Conservation (phyloP, 2,888 invertebrate species). For the Himalopsyche kuldschensis region DNA sequence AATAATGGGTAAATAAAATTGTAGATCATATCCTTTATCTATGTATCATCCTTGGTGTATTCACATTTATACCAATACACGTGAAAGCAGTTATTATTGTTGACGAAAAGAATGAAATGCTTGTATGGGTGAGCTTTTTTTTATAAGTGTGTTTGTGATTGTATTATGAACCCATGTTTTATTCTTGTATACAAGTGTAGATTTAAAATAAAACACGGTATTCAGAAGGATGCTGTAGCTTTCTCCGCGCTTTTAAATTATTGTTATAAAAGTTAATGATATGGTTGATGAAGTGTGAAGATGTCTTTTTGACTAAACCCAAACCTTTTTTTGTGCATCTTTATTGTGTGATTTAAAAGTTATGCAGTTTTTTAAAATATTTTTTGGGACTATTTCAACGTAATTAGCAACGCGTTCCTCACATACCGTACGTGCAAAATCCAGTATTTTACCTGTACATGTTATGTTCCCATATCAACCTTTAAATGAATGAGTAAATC, state of each 20-base stretch:
- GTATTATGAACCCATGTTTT: background rate
- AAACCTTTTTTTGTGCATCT: too few species aligned
- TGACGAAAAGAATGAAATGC: constrained; percentile 3
- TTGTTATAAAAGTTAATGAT: background rate
- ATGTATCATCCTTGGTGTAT: background rate
- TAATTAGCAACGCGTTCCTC: too few species aligned
- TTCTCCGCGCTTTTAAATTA: background rate
- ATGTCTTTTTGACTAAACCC: too few species aligned
- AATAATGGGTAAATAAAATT: too few species aligned
- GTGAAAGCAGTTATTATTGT: background rate
- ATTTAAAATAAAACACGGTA: background rate
- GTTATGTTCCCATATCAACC: too few species aligned
- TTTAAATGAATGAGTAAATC: too few species aligned
- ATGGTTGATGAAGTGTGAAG: too few species aligned
- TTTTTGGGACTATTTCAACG: too few species aligned
- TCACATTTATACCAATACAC: background rate
- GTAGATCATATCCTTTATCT: background rate
- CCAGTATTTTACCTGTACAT: too few species aligned
- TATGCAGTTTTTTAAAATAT: too few species aligned
- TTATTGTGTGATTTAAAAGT: too few species aligned
- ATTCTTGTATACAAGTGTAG: background rate
- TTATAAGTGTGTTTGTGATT: background rate
- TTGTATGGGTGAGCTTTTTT: background rate
- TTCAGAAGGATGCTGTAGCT: background rate
- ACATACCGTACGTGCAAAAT: too few species aligned